These are phyloP conservation scores for Drosophila seguyi DNA, from an alignment of 1,140 invertebrate genomes.

Conservation along the genomic window DNA sequence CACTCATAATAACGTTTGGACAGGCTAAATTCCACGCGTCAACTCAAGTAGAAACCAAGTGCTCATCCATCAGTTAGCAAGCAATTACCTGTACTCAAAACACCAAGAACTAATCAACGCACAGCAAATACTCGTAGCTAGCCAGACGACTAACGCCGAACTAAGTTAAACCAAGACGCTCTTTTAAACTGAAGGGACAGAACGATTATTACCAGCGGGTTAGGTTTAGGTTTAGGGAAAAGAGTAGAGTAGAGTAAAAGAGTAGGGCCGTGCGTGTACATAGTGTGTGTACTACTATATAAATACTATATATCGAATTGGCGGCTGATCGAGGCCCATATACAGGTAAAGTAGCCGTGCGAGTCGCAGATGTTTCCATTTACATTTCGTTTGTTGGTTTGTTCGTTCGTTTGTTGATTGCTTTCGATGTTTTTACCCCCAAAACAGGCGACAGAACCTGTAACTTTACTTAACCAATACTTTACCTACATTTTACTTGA, in stretches of 20 bases:
- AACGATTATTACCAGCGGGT: constrained; percentile 59
- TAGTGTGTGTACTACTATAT: constrained; percentile 14
- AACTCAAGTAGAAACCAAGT: constrained; percentile 50
- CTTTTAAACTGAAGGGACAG: constrained; percentile 27
- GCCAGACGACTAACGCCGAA: constrained; percentile 37
- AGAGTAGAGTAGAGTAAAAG: too few relatives aligned
- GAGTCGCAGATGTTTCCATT: constrained; percentile 2
- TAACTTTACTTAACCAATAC: background rate
- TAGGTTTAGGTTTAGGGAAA: constrained; percentile 56
- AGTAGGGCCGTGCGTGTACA: constrained; percentile 42
- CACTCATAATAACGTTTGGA: background rate
- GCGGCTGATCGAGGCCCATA: constrained; percentile 34
- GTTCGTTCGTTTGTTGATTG: constrained; percentile 46
- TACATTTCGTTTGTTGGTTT: constrained; percentile 42
- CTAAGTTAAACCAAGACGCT: constrained; percentile 25
- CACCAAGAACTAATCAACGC: constrained; percentile 56
- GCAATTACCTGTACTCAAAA: constrained; percentile 39
- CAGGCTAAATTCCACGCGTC: constrained; percentile 25
- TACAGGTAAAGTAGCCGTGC: constrained; percentile 34
- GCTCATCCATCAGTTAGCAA: constrained; percentile 47
- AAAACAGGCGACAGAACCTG: background rate
- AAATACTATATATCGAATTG: constrained; percentile 16
- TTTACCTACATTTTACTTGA: constrained; percentile 3
- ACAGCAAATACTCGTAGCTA: constrained; percentile 63
- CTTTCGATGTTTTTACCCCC: constrained; percentile 24